Conservation (phyloP, 2,113 vertebrate species). For the Cynocephalus volans region DNA sequence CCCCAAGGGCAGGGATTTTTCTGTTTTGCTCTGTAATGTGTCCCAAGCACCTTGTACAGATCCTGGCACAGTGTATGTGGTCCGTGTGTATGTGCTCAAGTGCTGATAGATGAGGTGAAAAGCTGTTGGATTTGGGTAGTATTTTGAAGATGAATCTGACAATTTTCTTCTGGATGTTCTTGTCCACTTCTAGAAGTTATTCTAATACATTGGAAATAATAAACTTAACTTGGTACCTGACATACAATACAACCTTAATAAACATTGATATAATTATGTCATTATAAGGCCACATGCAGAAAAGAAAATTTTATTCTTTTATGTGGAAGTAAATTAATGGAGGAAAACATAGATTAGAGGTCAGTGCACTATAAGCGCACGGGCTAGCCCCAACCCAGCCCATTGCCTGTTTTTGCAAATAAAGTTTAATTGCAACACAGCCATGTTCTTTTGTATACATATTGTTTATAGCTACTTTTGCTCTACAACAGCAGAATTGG, state of each 20-base stretch:
- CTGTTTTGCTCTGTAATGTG: not conserved
- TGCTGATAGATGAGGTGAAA: not conserved
- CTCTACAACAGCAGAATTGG: not conserved
- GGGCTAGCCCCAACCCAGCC: not conserved
- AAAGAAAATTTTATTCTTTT: not conserved
- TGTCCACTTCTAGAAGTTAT: not conserved
- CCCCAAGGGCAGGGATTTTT: not conserved
- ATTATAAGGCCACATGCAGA: not conserved
- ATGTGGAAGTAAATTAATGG: slow-evolving; percentile 31
- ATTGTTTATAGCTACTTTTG: not conserved
- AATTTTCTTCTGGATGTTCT: not conserved
- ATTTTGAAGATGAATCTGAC: not conserved
- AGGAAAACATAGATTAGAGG: not conserved
- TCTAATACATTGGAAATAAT: not conserved
- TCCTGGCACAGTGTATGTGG: not conserved
- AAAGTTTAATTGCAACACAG: not conserved
- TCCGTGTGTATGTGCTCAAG: not conserved
- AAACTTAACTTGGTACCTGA: not conserved
- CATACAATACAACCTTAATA: not conserved
- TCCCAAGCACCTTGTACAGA: not conserved
- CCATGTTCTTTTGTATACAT: not conserved
- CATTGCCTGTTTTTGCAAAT: not conserved
- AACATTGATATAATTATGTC: not conserved
- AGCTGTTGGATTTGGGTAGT: not conserved
- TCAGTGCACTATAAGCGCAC: not conserved